These are phyloP conservation scores for Montipora efflorescens DNA, from an alignment of 64 coral and sea anemone species.

Conservation along the genomic window DNA sequence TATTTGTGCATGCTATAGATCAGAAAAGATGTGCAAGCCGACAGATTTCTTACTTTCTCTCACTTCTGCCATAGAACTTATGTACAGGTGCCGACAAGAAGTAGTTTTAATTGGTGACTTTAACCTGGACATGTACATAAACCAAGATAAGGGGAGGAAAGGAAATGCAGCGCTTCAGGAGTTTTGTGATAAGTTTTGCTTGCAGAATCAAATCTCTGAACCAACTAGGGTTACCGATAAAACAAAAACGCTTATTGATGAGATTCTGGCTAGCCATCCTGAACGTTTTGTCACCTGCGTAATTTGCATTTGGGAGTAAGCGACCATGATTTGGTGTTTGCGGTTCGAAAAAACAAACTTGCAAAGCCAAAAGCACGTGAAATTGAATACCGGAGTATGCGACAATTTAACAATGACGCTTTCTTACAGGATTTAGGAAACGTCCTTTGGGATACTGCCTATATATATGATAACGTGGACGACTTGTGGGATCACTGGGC, in stretches of 20 bases:
- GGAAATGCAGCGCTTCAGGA: not conserved
- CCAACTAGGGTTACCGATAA: not conserved
- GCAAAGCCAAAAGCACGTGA: no score
- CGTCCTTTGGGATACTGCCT: no score
- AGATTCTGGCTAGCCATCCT: slow-evolving; percentile 47
- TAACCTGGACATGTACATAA: no score
- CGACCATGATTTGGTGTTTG: slow-evolving; percentile 58
- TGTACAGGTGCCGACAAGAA: not conserved
- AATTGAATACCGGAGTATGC: no score
- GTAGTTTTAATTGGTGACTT: no score
- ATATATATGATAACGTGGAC: no score
- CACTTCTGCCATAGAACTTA: not conserved
- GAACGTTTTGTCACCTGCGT: slow-evolving; percentile 28
- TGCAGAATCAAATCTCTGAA: slow-evolving; percentile 9
- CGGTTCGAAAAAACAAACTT: no score
- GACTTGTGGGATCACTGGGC: no score
- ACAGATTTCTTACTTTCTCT: slow-evolving; percentile 13
- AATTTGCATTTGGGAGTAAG: slow-evolving; percentile 64
- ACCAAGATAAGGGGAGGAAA: no score
- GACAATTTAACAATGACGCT: no score
- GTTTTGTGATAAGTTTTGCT: slow-evolving; percentile 12
- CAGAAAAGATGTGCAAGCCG: not conserved
- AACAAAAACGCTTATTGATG: slow-evolving; percentile 3
- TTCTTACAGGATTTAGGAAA: no score
- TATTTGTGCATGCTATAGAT: not conserved